Base-by-base conservation (phyloP, 1,140 invertebrate species). In the Copidosoma floridanum region DNA sequence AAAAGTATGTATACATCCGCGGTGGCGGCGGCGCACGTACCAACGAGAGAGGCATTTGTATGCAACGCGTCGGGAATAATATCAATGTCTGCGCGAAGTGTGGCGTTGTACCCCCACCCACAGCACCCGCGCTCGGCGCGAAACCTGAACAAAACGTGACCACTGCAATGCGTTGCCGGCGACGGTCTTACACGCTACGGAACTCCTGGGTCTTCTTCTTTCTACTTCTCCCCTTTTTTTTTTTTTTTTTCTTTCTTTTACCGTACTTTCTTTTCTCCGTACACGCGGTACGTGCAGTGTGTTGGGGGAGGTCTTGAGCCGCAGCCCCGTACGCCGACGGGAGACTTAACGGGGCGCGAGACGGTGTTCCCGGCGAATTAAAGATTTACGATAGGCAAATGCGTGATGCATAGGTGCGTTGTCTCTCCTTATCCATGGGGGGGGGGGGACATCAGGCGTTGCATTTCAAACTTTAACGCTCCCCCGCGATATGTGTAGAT, bases 311-410 rank as follows among this genome's bases (percentile, higher is more conserved):
- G n/a, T n/a, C n/a, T n/a, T n/a, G n/a, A n/a, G n/a, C n/a, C n/a
- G n/a, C n/a, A n/a, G n/a, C n/a, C n/a, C n/a, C n/a, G n/a, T n/a
- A n/a, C n/a, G n/a, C n/a, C n/a, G 16, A 16, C 38, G 56, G 26
- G 20, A 52, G 40, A 59, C 63, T 61, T 57, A 57, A 46, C 46
- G 20, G n/a, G n/a, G n/a, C 50, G 29, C 44, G 29, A 14, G 40
- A 50, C 51, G 44, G 58, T 68, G 66, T 67, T 66, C 59, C 44
- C 47, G 40, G 57, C 61, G 60, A 70, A 68, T 68, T 70, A 67
- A 52, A 70, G 65, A 68, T 70, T 70, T 67, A 70, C 66, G 62
- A 70, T 70, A 67, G 62, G 65, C 52, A 65, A 68, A 70, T 64
- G n/a, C n/a, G n/a, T n/a, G n/a, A n/a, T n/a, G n/a, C n/a, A n/a